Percentiles rank a stretch among this genome's conserved stretches.
phyloP scores from a whole-genome alignment of 2,797 vertebrate species.

The Myotis vivesi region DNA sequence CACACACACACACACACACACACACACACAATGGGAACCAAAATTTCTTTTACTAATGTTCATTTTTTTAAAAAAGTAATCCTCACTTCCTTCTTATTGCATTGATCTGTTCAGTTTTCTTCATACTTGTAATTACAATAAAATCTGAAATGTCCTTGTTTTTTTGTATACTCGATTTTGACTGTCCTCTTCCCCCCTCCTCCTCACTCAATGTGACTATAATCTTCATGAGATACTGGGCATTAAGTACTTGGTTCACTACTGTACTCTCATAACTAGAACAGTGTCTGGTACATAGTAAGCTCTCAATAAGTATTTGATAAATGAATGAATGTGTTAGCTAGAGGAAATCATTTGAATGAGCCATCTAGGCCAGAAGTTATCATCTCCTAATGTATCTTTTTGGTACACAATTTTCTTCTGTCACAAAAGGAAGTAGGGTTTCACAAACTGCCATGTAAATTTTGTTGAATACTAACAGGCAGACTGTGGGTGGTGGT shows the following conservation, averaged over 20 bases:
- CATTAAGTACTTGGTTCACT: not conserved
- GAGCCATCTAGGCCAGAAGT: not conserved
- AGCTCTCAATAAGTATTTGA: not conserved
- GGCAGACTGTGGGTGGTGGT: not conserved
- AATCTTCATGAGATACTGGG: not conserved
- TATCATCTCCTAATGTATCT: not conserved
- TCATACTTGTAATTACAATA: not conserved
- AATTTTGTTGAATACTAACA: slow-evolving; percentile 5
- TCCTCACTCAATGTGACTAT: not conserved
- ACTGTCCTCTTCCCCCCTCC: no score
- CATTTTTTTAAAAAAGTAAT: not conserved
- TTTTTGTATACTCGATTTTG: not conserved
- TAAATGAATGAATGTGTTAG: not conserved
- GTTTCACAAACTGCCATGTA: not conserved
- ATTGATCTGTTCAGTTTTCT: not conserved
- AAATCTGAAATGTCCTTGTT: not conserved
- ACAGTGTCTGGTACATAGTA: not conserved
- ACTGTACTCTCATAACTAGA: not conserved
- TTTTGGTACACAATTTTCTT: not conserved
- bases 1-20: not conserved
- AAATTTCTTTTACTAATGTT: not conserved
- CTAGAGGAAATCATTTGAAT: not conserved
- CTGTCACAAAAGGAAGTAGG: not conserved
- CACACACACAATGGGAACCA: not conserved
- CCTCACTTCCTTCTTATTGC: not conserved